A percentile compares a stretch with the other conserved stretches of the same genome.
Conservation (phyloP, 2,888 invertebrate species). For the Ypsolopha scabrella region DNA sequence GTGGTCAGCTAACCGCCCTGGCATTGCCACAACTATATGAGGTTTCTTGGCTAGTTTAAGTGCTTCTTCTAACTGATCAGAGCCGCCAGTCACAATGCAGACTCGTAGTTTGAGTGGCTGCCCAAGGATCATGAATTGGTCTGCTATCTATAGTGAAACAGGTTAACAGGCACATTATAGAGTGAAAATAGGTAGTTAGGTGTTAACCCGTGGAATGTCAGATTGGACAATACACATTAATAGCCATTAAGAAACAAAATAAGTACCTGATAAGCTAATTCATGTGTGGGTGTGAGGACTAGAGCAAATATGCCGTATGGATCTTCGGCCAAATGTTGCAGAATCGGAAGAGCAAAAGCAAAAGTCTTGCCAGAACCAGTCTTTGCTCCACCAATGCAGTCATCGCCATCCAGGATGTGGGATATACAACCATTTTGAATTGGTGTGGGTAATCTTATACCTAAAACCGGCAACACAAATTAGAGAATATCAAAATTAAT, state of each 20-base stretch:
- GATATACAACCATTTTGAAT: constrained; percentile 88
- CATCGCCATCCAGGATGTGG: constrained; percentile 79
- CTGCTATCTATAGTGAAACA: constrained; percentile 79
- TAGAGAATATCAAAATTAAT: background rate
- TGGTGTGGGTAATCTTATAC: constrained; percentile 81
- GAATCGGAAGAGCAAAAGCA: constrained; percentile 95
- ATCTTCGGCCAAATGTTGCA: constrained; percentile 92
- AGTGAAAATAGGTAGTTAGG: background rate
- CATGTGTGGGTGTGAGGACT: constrained; percentile 94
- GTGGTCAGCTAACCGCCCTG: constrained; percentile 95
- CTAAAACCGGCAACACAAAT: constrained; percentile 45
- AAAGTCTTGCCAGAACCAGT: constrained; percentile 99
- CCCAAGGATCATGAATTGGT: constrained; percentile 94
- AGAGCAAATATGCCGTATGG: constrained; percentile 97
- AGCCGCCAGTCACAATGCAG: constrained; percentile 93
- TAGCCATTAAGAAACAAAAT: background rate
- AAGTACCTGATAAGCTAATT: constrained; percentile 84
- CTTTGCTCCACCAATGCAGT: constrained; percentile 96
- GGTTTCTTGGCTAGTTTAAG: constrained; percentile 85
- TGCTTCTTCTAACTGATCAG: constrained; percentile 92
- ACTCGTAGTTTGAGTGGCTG: constrained; percentile 87
- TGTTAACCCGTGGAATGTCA: background rate
- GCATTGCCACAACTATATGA: constrained; percentile 96
- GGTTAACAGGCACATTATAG: background rate
- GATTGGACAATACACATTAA: background rate